These are phyloP conservation scores for Melanostigma gelatinosum DNA, from an alignment of 2,113 vertebrate genomes.

Conservation along the genomic window DNA sequence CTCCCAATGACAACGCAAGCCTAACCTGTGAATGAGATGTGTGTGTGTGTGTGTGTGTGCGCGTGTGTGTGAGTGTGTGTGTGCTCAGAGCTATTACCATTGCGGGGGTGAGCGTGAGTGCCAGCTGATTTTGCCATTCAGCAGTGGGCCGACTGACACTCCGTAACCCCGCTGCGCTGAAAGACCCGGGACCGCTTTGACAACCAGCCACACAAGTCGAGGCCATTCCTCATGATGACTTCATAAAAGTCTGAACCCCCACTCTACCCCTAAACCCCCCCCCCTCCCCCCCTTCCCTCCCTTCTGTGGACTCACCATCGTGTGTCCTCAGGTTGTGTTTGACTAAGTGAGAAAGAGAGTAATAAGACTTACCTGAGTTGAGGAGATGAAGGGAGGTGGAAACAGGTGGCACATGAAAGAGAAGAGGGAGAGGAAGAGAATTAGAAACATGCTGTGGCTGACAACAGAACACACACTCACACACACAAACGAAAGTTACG, in stretches of 20 bases:
- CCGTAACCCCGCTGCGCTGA: slow-evolving; percentile 64
- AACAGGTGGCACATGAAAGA: slow-evolving; percentile 10
- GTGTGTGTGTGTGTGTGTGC: background rate
- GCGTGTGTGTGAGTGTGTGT: background rate
- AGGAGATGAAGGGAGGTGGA: slow-evolving; percentile 9
- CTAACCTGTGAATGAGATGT: slow-evolving; percentile 30
- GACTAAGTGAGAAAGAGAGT: background rate
- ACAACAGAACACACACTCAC: background rate
- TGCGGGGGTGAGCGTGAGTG: slow-evolving; percentile 59
- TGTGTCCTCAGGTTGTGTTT: slow-evolving; percentile 16
- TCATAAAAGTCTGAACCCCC: slow-evolving; percentile 70
- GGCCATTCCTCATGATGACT: slow-evolving; percentile 74
- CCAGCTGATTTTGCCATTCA: slow-evolving; percentile 59
- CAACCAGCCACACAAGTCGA: slow-evolving; percentile 76
- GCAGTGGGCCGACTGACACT: slow-evolving; percentile 55
- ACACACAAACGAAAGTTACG: too few relatives aligned
- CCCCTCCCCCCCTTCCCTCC: background rate
- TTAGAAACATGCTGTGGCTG: background rate
- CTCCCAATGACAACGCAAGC: slow-evolving; percentile 47
- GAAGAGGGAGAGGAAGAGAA: background rate
- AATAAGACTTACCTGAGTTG: slow-evolving; percentile 64
- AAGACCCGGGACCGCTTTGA: slow-evolving; percentile 65
- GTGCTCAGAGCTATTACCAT: slow-evolving; percentile 62
- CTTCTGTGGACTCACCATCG: slow-evolving; percentile 28
- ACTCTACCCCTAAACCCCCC: slow-evolving; percentile 23